Percentiles rank a stretch among this genome's conserved stretches.
These are phyloP conservation scores for Agrochola lota DNA, from an alignment of 2,888 invertebrate species.

Conservation along the genomic window DNA sequence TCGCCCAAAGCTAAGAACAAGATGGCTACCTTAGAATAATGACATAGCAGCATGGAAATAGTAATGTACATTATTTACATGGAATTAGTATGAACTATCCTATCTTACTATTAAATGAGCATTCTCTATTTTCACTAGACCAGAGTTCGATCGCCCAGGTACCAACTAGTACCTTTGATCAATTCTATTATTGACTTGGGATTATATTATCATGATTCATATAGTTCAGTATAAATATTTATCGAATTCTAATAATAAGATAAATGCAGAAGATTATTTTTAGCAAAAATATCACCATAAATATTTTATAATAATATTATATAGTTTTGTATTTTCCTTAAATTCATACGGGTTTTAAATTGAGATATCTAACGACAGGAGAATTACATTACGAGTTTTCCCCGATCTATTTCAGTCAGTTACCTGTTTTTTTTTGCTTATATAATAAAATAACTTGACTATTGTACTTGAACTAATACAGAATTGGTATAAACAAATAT, in stretches of 20 bases:
- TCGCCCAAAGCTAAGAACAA: no score
- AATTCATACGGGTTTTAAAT: background rate
- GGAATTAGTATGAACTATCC: no score
- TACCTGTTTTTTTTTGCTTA: background rate
- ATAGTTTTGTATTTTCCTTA: background rate
- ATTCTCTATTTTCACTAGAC: no score
- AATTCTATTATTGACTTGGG: background rate
- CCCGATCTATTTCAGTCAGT: background rate
- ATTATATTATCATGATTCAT: background rate
- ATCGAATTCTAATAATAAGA: background rate
- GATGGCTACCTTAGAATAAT: no score
- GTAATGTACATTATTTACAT: no score
- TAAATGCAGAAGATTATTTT: slow-evolving; percentile 6
- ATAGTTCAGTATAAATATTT: background rate
- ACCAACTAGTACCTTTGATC: background rate
- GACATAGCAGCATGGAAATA: no score
- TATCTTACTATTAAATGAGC: no score
- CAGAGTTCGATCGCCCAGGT: no score
- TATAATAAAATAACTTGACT: no score
- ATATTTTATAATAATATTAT: background rate
- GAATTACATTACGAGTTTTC: background rate
- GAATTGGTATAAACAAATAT: background rate
- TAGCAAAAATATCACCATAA: background rate
- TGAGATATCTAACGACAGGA: no score
- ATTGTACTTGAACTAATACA: background rate